Conservation (phyloP, 2,113 vertebrate genomes). For the Hystrix brachyura region DNA sequence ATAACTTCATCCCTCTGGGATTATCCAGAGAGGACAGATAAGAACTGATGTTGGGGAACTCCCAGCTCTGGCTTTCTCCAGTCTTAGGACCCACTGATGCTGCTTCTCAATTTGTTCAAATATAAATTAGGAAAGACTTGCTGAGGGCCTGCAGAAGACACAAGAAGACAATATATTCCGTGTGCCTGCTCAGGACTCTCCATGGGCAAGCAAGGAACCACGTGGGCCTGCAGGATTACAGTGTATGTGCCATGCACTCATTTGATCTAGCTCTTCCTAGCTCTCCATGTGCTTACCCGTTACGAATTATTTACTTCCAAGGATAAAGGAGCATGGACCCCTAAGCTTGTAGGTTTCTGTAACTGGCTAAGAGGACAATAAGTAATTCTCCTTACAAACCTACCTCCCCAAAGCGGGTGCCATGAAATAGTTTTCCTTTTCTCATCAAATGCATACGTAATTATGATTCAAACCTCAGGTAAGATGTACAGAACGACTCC, state of each 20-base stretch:
- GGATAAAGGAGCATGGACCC: background rate
- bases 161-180: background rate
- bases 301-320: background rate
- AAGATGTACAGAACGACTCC: background rate
- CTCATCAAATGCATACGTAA: background rate
- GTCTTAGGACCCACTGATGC: background rate
- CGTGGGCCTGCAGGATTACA: background rate
- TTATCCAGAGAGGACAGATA: background rate
- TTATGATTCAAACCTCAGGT: background rate
- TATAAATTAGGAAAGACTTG: background rate
- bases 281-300: background rate
- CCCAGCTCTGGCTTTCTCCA: background rate
- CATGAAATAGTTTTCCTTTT: background rate
- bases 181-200: background rate
- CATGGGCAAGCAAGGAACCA: background rate
- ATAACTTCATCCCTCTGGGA: background rate
- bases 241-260: background rate
- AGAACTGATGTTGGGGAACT: background rate
- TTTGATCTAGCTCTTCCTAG: background rate
- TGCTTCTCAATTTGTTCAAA: background rate
- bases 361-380: background rate
- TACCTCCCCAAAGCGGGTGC: background rate
- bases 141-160: background rate
- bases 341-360: background rate
- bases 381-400: background rate